phyloP scores from a whole-genome alignment of 2,797 vertebrate genomes.

The Rousettus madagascariensis region DNA sequence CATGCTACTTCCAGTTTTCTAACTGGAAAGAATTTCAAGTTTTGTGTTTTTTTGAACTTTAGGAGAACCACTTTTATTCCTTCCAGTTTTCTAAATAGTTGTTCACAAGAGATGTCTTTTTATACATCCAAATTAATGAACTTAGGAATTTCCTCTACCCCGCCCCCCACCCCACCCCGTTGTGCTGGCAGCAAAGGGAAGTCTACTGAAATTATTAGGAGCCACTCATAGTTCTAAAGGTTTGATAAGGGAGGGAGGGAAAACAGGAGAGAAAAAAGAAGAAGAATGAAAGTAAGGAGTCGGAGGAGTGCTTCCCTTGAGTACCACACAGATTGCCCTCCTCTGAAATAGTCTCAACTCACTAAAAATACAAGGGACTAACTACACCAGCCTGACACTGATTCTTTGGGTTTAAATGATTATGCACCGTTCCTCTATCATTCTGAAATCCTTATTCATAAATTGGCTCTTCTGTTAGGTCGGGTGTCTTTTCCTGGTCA shows the following conservation, averaged over 20 bases:
- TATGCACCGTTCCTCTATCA: conserved; percentile 29
- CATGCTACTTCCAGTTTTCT: not conserved
- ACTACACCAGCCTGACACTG: not conserved
- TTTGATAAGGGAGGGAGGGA: not conserved
- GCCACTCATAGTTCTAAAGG: not conserved
- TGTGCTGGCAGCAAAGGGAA: not conserved
- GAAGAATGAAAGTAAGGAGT: not conserved
- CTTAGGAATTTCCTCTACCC: not conserved
- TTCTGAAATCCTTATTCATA: conserved; percentile 27
- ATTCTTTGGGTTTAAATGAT: not conserved
- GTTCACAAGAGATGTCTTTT: not conserved
- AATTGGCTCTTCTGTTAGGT: conserved; percentile 72
- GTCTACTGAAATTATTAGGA: not conserved
- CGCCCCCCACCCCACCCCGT: too few relatives aligned
- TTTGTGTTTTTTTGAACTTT: not conserved
- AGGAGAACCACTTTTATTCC: not conserved
- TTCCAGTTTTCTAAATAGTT: not conserved
- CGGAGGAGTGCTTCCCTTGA: accelerated
- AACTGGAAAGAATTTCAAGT: not conserved
- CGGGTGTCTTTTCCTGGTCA: conserved; percentile 73
- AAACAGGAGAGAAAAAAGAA: not conserved
- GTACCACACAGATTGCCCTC: not conserved
- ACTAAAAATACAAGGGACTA: not conserved
- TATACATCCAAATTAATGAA: not conserved
- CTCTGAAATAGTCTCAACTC: not conserved